Evolutionary conservation across 2,888 invertebrate genomes (phyloP).

Genomic region (Tinea trinotella): DNA sequence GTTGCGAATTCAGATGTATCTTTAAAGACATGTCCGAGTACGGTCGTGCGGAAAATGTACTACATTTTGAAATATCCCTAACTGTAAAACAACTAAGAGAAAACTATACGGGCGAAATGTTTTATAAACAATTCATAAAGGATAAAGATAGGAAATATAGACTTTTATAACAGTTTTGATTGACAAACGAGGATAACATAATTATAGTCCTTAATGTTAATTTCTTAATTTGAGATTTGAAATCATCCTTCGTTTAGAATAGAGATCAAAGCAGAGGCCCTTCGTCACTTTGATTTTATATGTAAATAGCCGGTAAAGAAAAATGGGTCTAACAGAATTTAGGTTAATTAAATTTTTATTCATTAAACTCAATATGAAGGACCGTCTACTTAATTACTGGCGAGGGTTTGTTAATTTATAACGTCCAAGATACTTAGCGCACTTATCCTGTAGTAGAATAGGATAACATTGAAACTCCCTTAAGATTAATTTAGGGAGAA

Average conservation of each 20-base stretch:
- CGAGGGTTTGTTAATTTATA: conserved; percentile 67
- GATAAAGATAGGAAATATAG: not conserved
- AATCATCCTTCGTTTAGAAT: conserved; percentile 1
- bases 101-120: not conserved
- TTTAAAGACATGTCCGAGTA: not conserved
- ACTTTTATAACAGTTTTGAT: not conserved
- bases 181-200: not conserved
- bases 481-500: conserved; percentile 70
- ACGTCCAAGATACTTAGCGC: conserved; percentile 54
- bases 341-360: conserved; percentile 28
- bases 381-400: conserved; percentile 62
- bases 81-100: not conserved
- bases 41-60: not conserved
- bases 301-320: conserved; percentile 30
- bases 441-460: conserved; percentile 43
- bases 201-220: not conserved
- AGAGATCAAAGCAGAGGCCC: conserved; percentile 8
- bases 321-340: conserved; percentile 52
- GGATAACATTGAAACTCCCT: conserved; percentile 68
- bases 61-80: not conserved
- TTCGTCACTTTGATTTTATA: conserved; percentile 3
- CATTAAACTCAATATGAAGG: conserved; percentile 35
- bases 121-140: too few relatives aligned
- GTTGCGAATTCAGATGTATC: conserved; percentile 9
- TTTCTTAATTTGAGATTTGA: conserved; percentile 12